phyloP scores from a whole-genome alignment of 2,797 vertebrate genomes.

The Tadarida brasiliensis region DNA sequence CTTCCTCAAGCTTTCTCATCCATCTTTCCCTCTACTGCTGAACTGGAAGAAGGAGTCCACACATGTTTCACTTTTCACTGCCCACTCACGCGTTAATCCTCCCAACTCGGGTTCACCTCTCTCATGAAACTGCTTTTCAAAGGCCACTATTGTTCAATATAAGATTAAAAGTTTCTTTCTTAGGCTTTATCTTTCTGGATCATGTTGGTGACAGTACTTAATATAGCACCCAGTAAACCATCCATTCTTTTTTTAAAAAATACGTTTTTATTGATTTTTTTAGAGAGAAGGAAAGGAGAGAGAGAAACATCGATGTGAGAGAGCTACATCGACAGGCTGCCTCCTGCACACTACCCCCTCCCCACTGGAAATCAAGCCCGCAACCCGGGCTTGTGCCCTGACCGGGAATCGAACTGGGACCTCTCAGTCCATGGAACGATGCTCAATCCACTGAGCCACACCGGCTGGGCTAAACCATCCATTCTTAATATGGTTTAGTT shows the following conservation, averaged over 20 bases:
- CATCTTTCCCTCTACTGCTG: background rate
- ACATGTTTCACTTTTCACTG: background rate
- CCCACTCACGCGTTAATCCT: background rate
- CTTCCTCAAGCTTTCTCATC: background rate
- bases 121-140: constrained; percentile 25
- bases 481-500: constrained; percentile 22
- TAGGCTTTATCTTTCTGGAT: background rate
- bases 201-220: background rate
- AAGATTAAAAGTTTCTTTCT: background rate
- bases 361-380: no score
- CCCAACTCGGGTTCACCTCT: background rate
- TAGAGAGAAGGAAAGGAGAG: no score
- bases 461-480: background rate
- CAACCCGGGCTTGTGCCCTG: no score
- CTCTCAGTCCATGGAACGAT: no score
- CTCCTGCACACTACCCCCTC: no score
- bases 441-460: no score
- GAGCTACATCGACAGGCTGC: no score
- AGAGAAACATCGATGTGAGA: no score
- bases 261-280: no score
- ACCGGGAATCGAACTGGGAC: no score
- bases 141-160: background rate
- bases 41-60: background rate
- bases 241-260: no score
- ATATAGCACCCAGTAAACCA: background rate